Conservation (phyloP, 2,888 invertebrate genomes). For the Ischnus inquisitorius region DNA sequence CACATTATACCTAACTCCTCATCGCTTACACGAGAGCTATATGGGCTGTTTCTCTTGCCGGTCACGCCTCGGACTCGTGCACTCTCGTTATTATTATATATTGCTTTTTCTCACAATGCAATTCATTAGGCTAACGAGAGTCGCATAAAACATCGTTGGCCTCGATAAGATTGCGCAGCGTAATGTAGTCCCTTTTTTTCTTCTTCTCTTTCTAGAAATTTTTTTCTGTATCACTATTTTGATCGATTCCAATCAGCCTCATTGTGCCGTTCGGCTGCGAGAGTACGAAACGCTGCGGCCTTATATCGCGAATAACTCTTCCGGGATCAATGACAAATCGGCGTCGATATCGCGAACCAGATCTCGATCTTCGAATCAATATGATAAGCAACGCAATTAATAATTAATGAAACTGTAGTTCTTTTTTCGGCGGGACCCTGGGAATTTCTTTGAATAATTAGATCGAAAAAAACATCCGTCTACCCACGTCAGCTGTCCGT, state of each 20-base stretch:
- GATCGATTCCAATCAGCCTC: slow-evolving; percentile 41
- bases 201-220: not conserved
- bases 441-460: not conserved
- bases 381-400: not conserved
- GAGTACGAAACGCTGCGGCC: not conserved
- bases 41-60: slow-evolving; percentile 15
- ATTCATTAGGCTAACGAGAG: slow-evolving; percentile 58
- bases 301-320: slow-evolving; percentile 8
- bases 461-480: not conserved
- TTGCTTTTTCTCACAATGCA: slow-evolving; percentile 43
- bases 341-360: not conserved
- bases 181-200: not conserved
- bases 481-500: slow-evolving; percentile 7
- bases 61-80: slow-evolving; percentile 49
- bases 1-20: not conserved
- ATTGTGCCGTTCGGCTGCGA: slow-evolving; percentile 18
- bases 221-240: not conserved
- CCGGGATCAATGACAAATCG: not conserved
- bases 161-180: slow-evolving; percentile 37
- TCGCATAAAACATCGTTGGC: slow-evolving; percentile 35
- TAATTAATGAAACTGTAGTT: not conserved
- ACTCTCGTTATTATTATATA: slow-evolving; percentile 27
- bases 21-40: not conserved
- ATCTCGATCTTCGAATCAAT: not conserved
- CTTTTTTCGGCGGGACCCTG: not conserved